phyloP scores from a whole-genome alignment of 1,140 invertebrate species.

The Procambarus virginalis region DNA sequence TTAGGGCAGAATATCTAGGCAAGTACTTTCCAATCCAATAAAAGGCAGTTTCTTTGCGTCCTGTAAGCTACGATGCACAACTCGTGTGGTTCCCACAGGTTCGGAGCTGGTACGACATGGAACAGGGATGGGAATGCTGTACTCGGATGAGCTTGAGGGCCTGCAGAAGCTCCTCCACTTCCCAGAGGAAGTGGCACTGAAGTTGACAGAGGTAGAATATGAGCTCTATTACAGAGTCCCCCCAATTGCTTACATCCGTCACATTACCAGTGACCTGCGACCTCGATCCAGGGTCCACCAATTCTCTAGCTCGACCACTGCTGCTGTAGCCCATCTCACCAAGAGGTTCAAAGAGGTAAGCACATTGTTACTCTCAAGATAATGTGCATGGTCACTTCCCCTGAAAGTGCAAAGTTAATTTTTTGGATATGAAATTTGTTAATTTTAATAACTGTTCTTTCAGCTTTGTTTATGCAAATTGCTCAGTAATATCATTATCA shows the following conservation, averaged over 20 bases:
- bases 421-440: too few species aligned
- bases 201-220: conserved; percentile 89
- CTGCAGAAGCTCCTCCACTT: conserved; percentile 92
- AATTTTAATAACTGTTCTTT: too few species aligned
- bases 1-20: too few species aligned
- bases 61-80: too few species aligned
- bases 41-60: too few species aligned
- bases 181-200: conserved; percentile 94
- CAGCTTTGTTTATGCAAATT: too few species aligned
- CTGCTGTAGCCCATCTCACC: conserved; percentile 81
- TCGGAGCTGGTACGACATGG: conserved; percentile 54
- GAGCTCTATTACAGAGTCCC: conserved; percentile 89
- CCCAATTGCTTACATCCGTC: conserved; percentile 90
- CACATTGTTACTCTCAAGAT: too few species aligned
- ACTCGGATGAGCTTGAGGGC: conserved; percentile 88
- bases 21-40: too few species aligned
- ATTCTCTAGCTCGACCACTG: conserved; percentile 71
- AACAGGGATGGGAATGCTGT: conserved; percentile 74
- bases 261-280: conserved; percentile 86
- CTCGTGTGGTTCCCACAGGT: conserved; percentile 75
- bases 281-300: not conserved
- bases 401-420: too few species aligned
- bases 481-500: too few species aligned
- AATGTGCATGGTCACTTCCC: too few species aligned
- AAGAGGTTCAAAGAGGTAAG: conserved; percentile 91